Base-by-base conservation (phyloP, 2,113 vertebrate species). In the Peromyscus maniculatus region DNA sequence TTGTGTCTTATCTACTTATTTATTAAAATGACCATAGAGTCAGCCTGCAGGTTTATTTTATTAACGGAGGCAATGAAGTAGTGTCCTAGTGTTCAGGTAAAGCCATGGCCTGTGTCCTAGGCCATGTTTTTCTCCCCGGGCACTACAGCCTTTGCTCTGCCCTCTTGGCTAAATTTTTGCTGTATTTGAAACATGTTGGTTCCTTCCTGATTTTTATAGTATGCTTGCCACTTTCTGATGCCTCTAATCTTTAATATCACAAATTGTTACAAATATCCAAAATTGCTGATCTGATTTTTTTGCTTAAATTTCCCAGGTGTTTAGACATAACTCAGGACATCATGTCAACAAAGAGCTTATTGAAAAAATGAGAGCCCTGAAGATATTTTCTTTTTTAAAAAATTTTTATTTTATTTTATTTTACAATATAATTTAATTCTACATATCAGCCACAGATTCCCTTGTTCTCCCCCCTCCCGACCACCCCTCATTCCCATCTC, bases 11-110 rank as follows among this genome's bases (percentile, higher is more conserved):
- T 94, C 7, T 55, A 43, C 75, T 80, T 95, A 83, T 13, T 77
- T 95, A 72, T 96, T 97, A 92, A 94, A 93, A 97, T 95, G 49
- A 83, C 3, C 59, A 59, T 75, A 22, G 43, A 74, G 52, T 95
- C 31, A 89, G 75, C 69, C 64, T 91, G 57, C 24, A 88, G 74
- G 82, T 95, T 94, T 95, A 80, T 87, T 91, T 22, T 97, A 24
- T 43, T 94, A 64, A 46, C 66, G 96, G 62, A 74, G 24, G 49
- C 83, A 67, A 26, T 16, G 12, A 39, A 64, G 82, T 64, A 16
- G 24, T 17, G n/a, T 9, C 57, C 24, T 7, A n/a, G 82, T 64
- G 24, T 43, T 62, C 28, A 43, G 36, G 36, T 43, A 43, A 62
- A 28, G 59, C 24, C 59, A 31, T 59, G 26, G 8, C 59, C n/a